These are phyloP conservation scores for Carduelis carduelis DNA, from an alignment of 2,797 vertebrate species.

Conservation along the genomic window DNA sequence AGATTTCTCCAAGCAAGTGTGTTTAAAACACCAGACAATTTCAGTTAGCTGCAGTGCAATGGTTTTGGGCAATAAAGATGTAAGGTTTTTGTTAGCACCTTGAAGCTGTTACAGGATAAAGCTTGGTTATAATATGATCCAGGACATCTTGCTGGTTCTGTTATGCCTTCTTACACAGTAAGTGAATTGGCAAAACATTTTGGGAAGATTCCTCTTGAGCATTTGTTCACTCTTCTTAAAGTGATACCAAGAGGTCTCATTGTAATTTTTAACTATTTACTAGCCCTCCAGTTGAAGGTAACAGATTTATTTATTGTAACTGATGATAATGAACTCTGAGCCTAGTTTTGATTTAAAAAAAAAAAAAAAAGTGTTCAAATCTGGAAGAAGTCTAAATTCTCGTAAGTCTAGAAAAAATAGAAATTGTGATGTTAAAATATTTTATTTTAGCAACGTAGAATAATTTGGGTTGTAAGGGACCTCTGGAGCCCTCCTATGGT, in stretches of 20 bases:
- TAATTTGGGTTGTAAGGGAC: background rate
- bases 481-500: background rate
- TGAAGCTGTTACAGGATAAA: background rate
- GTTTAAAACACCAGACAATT: background rate
- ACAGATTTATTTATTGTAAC: background rate
- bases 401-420: background rate
- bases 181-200: background rate
- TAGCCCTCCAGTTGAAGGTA: background rate
- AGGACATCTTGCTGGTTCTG: background rate
- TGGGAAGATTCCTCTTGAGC: constrained; percentile 1
- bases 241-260: background rate
- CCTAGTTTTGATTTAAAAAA: background rate
- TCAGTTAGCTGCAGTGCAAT: background rate
- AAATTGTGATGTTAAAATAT: background rate
- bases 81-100: background rate
- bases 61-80: background rate
- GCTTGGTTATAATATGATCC: background rate
- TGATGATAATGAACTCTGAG: background rate
- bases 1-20: background rate
- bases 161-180: constrained; percentile 8
- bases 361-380: background rate
- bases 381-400: background rate
- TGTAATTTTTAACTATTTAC: background rate
- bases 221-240: constrained; percentile 36
- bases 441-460: background rate